Percentiles rank a stretch among this genome's conserved stretches.
These are phyloP conservation scores for Pseudachorutes palmiensis DNA, from an alignment of 1,140 invertebrate genomes.

Conservation along the genomic window DNA sequence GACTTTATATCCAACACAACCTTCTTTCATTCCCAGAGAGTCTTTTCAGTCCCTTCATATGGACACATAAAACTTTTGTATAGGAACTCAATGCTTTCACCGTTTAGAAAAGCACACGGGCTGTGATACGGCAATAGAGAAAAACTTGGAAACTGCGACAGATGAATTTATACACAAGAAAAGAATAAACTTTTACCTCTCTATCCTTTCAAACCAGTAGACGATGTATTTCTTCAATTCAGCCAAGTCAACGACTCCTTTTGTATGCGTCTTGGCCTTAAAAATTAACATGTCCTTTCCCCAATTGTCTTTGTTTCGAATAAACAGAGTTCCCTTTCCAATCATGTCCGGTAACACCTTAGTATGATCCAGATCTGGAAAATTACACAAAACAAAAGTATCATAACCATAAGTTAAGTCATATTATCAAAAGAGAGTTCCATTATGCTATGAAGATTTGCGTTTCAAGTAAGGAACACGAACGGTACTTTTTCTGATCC, in stretches of 20 bases:
- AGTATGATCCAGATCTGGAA: constrained; percentile 30
- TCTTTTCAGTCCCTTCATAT: too few species aligned
- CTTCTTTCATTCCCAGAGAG: too few species aligned
- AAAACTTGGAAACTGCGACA: neutral
- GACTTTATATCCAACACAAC: too few species aligned
- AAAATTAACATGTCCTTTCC: constrained; percentile 67
- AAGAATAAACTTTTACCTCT: constrained; percentile 49
- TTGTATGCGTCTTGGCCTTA: constrained; percentile 64
- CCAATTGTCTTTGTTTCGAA: constrained; percentile 68
- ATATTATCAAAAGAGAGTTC: neutral
- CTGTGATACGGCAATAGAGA: too few species aligned
- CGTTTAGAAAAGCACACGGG: too few species aligned
- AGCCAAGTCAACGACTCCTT: constrained; percentile 62
- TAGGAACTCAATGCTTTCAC: too few species aligned
- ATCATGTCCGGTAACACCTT: constrained; percentile 41
- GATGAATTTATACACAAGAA: constrained; percentile 7
- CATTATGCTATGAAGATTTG: neutral
- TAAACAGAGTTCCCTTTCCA: constrained; percentile 65
- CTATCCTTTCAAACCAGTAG: constrained; percentile 78
- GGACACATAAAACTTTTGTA: too few species aligned
- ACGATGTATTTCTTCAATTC: constrained; percentile 71
- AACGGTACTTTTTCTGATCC: too few species aligned
- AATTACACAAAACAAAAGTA: constrained; percentile 5
- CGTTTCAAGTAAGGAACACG: neutral
- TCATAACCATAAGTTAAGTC: neutral